Evolutionary conservation across 2,797 vertebrate genomes (phyloP).

Genomic region (Octomys mimax): DNA sequence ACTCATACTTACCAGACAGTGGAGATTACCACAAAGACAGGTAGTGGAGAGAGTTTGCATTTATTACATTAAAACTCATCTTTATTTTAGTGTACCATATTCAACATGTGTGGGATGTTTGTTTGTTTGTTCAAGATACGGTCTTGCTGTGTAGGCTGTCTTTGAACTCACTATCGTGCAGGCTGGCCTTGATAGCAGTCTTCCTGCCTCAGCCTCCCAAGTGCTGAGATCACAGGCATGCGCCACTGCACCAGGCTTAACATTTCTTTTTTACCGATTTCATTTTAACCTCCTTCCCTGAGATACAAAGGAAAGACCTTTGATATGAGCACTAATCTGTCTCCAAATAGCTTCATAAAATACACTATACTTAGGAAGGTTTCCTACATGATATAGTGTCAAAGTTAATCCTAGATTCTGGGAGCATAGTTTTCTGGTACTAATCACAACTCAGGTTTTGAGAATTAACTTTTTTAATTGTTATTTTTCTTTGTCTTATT

Average conservation of each 20-base stretch:
- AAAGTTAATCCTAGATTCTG: conserved; percentile 6
- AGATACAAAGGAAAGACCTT: background rate
- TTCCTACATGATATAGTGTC: background rate
- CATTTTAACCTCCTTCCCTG: background rate
- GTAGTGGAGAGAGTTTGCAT: background rate
- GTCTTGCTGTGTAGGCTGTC: background rate
- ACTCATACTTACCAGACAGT: background rate
- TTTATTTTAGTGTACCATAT: background rate
- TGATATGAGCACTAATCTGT: background rate
- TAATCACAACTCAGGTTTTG: background rate
- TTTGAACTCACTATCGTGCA: background rate
- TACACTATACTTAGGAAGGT: background rate
- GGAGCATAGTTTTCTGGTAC: background rate
- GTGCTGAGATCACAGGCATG: background rate
- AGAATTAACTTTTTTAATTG: conserved; percentile 3
- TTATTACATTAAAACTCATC: background rate
- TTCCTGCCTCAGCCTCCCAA: background rate
- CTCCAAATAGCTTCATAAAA: background rate
- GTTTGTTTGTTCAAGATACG: background rate
- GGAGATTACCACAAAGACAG: background rate
- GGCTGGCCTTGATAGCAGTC: background rate
- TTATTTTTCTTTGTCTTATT: background rate
- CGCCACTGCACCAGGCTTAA: background rate
- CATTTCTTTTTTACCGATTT: background rate
- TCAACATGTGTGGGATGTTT: background rate